Conservation (phyloP, 2,797 vertebrate genomes). For the Antennarius maculatus region DNA sequence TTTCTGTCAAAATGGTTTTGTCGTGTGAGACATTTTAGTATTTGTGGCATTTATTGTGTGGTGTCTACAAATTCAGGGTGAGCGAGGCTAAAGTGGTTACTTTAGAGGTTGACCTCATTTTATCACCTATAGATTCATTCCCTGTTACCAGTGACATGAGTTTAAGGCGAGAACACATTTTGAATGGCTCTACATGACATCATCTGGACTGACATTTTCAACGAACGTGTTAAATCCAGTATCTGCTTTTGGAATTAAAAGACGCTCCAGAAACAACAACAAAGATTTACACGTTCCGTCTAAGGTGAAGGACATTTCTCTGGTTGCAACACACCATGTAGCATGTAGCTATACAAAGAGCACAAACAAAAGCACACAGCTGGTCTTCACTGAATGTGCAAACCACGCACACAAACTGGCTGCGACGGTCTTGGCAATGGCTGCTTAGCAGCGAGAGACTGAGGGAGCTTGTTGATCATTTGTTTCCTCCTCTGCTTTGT, state of each 20-base stretch:
- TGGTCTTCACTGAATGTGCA: conserved; percentile 4
- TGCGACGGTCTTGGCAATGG: conserved; percentile 48
- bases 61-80: neutral
- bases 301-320: conserved; percentile 4
- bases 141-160: too few relatives aligned
- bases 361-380: conserved; percentile 18
- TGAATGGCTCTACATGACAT: neutral
- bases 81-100: neutral
- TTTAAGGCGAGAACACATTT: neutral
- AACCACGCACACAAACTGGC: conserved; percentile 9
- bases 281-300: conserved; percentile 20
- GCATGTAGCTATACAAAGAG: conserved; percentile 10
- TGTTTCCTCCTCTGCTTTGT: conserved; percentile 66
- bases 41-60: neutral
- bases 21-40: too few relatives aligned
- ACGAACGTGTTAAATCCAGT: conserved; percentile 21
- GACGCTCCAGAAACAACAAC: conserved; percentile 37
- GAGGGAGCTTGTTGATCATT: conserved; percentile 68
- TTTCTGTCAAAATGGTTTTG: neutral
- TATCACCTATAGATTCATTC: too few relatives aligned
- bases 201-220: conserved; percentile 6
- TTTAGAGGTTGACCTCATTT: neutral
- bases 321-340: neutral
- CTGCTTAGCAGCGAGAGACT: conserved; percentile 62
- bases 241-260: conserved; percentile 32